Conservation (phyloP, 2,113 vertebrate genomes). For the Diadophis punctatus region DNA sequence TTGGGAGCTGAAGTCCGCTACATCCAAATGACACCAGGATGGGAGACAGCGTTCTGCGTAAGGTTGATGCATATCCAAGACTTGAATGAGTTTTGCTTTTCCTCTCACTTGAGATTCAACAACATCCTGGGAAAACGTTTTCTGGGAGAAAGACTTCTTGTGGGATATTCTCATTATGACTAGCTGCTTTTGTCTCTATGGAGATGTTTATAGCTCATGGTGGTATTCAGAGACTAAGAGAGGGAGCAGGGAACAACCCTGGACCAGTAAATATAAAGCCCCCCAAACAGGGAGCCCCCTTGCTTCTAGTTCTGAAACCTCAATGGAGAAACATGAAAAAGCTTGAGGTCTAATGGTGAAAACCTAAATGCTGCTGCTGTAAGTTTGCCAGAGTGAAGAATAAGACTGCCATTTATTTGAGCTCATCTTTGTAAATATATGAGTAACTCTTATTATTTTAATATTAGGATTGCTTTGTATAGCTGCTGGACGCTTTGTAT, state of each 20-base stretch:
- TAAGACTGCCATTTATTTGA: not conserved
- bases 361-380: constrained; percentile 39
- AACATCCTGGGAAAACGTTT: not conserved
- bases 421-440: constrained; percentile 20
- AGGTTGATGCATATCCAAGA: not conserved
- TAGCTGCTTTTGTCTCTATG: not conserved
- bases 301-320: not conserved
- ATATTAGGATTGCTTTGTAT: constrained; percentile 5
- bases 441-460: not conserved
- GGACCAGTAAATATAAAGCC: not conserved
- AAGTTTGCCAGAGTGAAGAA: constrained; percentile 24
- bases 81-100: not conserved
- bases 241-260: not conserved
- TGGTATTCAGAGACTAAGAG: not conserved
- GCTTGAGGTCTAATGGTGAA: not conserved
- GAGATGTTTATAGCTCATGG: not conserved
- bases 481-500: not conserved
- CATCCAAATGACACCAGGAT: too few relatives aligned
- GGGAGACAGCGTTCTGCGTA: not conserved
- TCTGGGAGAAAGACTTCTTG: not conserved
- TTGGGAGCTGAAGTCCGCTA: not conserved
- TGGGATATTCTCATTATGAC: not conserved
- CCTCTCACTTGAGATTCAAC: not conserved
- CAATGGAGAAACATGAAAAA: not conserved
- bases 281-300: not conserved